Percentiles rank a stretch among this genome's conserved stretches.
phyloP scores from a whole-genome alignment of 1,140 invertebrate species.

The Lepidurus couesii region DNA sequence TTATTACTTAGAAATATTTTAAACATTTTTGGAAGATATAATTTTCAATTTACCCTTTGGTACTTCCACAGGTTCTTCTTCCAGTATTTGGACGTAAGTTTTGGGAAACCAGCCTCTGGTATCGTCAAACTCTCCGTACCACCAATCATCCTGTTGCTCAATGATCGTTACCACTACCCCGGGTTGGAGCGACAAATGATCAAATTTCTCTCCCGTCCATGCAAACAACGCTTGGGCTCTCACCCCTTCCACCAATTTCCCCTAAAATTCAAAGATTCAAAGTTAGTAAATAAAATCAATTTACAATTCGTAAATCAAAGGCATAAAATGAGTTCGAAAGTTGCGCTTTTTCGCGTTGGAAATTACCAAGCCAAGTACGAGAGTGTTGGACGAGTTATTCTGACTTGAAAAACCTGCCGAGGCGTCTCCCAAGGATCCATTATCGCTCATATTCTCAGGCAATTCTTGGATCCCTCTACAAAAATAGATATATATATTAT shows the following conservation, averaged over 20 bases:
- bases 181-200: slow-evolving; percentile 62
- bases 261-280: not conserved
- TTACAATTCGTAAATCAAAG: not conserved
- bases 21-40: no score
- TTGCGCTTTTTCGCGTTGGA: not conserved
- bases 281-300: not conserved
- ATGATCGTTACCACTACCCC: slow-evolving; percentile 59
- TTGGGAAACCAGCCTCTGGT: slow-evolving; percentile 65
- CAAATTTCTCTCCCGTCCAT: slow-evolving; percentile 60
- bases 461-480: slow-evolving; percentile 63
- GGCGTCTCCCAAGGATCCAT: slow-evolving; percentile 41
- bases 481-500: not conserved
- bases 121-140: slow-evolving; percentile 55
- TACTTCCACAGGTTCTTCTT: slow-evolving; percentile 39
- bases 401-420: not conserved
- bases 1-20: no score
- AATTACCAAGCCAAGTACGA: not conserved
- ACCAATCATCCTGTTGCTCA: slow-evolving; percentile 65
- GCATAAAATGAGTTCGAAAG: not conserved
- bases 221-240: slow-evolving; percentile 56
- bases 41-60: not conserved
- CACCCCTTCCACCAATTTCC: slow-evolving; percentile 39
- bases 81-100: slow-evolving; percentile 56
- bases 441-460: slow-evolving; percentile 58
- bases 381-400: not conserved